Evolutionary conservation across 2,888 invertebrate species (phyloP).

Genomic region (Hybos culiciformis): DNA sequence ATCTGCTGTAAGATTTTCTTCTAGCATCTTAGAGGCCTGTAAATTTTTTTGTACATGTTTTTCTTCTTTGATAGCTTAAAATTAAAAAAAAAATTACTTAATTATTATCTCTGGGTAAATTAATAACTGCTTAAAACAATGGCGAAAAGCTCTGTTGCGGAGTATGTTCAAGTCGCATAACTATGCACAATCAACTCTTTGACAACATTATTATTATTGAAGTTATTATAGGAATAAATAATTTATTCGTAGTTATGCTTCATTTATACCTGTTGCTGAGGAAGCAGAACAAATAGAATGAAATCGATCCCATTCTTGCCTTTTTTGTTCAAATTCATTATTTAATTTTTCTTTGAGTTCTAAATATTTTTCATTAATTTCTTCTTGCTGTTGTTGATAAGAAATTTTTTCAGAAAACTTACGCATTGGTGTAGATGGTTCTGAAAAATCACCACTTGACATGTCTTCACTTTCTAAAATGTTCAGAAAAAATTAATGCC

Average conservation of each 20-base stretch:
- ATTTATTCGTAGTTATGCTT: too few relatives aligned
- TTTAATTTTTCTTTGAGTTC: conserved; percentile 59
- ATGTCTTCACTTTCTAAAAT: conserved; percentile 33
- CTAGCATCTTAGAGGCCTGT: conserved; percentile 33
- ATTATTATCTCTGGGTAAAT: too few relatives aligned
- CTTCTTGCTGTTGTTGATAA: conserved; percentile 39
- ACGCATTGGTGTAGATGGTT: conserved; percentile 31
- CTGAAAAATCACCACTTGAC: conserved; percentile 39
- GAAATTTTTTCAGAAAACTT: conserved; percentile 22
- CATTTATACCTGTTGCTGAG: conserved; percentile 14
- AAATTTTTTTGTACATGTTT: conserved; percentile 24
- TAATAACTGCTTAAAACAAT: too few relatives aligned
- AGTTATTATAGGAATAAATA: too few relatives aligned
- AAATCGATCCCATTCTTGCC: conserved; percentile 46
- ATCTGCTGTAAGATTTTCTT: conserved; percentile 62
- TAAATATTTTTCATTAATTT: conserved; percentile 57
- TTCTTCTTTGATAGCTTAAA: too few relatives aligned
- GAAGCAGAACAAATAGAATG: conserved; percentile 23
- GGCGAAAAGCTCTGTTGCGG: too few relatives aligned
- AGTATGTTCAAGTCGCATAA: too few relatives aligned
- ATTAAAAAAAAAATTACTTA: too few relatives aligned
- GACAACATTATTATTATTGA: too few relatives aligned
- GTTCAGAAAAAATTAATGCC: neutral
- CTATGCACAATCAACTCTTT: too few relatives aligned
- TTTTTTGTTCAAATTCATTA: conserved; percentile 59